These are phyloP conservation scores for Tuta absoluta DNA, from an alignment of 2,888 invertebrate species.

Conservation along the genomic window DNA sequence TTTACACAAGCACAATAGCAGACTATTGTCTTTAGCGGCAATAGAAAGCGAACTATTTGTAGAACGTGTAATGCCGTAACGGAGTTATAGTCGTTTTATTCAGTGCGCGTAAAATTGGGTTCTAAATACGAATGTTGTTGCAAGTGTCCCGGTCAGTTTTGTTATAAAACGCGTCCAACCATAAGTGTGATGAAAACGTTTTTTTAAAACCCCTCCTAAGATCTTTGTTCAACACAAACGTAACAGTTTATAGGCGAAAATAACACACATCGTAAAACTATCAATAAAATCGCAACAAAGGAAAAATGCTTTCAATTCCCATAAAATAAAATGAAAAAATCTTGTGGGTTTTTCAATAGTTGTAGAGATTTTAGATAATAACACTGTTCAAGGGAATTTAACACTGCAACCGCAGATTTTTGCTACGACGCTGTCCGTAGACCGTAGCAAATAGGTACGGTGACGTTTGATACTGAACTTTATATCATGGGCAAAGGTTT, in stretches of 20 bases:
- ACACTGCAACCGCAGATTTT: not conserved
- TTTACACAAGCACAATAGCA: conserved; percentile 28
- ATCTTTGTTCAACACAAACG: not conserved
- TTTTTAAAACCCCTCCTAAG: too few relatives aligned
- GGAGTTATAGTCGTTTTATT: conserved; percentile 37
- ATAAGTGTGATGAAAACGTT: not conserved
- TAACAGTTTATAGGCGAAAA: conserved; percentile 9
- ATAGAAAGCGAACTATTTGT: conserved; percentile 39
- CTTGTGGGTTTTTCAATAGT: conserved; percentile 26
- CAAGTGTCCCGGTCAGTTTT: conserved; percentile 38
- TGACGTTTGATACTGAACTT: too few relatives aligned
- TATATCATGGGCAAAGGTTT: too few relatives aligned
- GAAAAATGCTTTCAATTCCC: not conserved
- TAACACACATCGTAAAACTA: conserved; percentile 12
- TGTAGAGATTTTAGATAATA: conserved; percentile 59
- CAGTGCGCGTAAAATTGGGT: conserved; percentile 59
- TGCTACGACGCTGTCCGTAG: not conserved
- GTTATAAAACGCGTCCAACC: not conserved
- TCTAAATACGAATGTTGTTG: conserved; percentile 48
- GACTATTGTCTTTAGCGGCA: conserved; percentile 40
- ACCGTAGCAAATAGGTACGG: not conserved
- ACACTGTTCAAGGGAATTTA: not conserved
- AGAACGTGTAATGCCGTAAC: conserved; percentile 39
- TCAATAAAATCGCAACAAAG: conserved; percentile 15
- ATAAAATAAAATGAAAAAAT: conserved; percentile 6